Base-by-base conservation (phyloP, 2,113 vertebrate genomes). In the Hemicordylus capensis region DNA sequence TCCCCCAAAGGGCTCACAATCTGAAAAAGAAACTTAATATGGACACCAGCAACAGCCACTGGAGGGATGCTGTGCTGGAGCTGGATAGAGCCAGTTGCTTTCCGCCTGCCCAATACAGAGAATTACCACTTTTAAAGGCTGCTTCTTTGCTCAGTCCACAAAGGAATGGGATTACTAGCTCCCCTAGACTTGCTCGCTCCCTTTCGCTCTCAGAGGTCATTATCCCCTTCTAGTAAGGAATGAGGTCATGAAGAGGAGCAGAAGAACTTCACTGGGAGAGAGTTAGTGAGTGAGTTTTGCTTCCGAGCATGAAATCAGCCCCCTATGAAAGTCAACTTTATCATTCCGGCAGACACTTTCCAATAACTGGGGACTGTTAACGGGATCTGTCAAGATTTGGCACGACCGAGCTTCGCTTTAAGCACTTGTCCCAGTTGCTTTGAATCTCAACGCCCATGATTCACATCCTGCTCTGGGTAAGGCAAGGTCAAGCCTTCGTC, bases 401-500 rank as follows among this genome's bases (percentile, higher is more conserved):
- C 56, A 61, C 59, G n/a, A 42, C 39, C 4, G 64, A 9, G 54
- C 61, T 15, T 82, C 48, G 22, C 56, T 56, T 83, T 24, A 81
- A 69, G 24, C 81, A 51, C 34, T 61, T 34, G n/a, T 56, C 85
- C 76, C 37, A 59, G 44, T 88, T 51, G 80, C 67, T 61, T 54
- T 37, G 42, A 74, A 63, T 28, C 44, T 63, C 37, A 56, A 2
- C 42, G 67, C n/a, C 81, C 51, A 63, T 70, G 85, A 84, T 92
- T 74, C 80, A 14, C 70, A n/a, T 85, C 80, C 75, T 72, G 81
- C 74, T 81, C 87, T 56, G 79, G 74, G 56, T 42, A 80, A 82
- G 76, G 80, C 81, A 89, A 92, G 88, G 91, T 91, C 90, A 90
- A 85, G 73, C 76, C 85, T 84, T 82, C 86, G 67, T 80, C 76